Evolutionary conservation across 2,888 invertebrate genomes (phyloP).

Genomic region (Leptothorax acervorum): DNA sequence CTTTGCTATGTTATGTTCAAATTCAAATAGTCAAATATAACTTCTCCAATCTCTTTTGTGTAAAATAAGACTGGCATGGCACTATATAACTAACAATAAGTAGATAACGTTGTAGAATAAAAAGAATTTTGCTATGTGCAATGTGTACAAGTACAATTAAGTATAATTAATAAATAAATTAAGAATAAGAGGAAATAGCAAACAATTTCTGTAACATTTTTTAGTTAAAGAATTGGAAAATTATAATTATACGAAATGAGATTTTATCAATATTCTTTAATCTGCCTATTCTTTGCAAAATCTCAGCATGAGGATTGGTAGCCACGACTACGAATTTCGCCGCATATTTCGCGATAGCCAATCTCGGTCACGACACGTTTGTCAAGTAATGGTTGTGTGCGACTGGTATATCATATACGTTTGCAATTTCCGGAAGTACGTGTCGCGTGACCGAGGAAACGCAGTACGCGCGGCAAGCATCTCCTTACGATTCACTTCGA

Average conservation of each 20-base stretch:
- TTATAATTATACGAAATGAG: background rate
- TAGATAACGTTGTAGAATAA: background rate
- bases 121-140: background rate
- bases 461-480: background rate
- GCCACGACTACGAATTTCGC: background rate
- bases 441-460: conserved; percentile 21
- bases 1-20: background rate
- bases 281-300: background rate
- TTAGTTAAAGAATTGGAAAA: background rate
- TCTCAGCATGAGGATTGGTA: background rate
- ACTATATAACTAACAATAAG: background rate
- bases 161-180: background rate
- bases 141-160: background rate
- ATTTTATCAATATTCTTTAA: background rate
- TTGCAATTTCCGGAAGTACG: conserved; percentile 16
- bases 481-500: conserved; percentile 21
- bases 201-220: no score
- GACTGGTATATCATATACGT: conserved; percentile 43
- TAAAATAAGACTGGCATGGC: background rate
- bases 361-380: conserved; percentile 9
- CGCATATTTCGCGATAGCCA: background rate
- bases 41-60: background rate
- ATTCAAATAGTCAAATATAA: background rate
- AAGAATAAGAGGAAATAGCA: background rate
- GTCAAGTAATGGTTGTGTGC: conserved; percentile 18